Percentiles rank a stretch among this genome's conserved stretches.
Evolutionary conservation across 2,797 vertebrate genomes (phyloP).

Genomic region (Gorsachius magnificus): DNA sequence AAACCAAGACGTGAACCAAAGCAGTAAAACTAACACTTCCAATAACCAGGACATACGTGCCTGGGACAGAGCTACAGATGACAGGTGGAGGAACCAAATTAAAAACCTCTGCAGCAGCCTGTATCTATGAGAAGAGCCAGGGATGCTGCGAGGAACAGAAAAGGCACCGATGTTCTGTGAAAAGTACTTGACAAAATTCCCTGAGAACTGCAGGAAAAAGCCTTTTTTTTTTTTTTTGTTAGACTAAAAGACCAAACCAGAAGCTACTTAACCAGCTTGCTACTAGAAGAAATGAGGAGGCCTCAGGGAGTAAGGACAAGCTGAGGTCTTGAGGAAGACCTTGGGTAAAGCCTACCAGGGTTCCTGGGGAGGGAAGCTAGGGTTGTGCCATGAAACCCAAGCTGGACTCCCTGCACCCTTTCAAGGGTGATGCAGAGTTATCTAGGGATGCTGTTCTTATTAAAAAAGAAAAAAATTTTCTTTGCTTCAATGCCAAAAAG

Average conservation of each 20-base stretch:
- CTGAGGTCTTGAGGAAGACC: not conserved
- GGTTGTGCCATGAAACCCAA: not conserved
- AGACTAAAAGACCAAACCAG: no score
- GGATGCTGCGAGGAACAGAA: not conserved
- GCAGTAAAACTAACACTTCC: not conserved
- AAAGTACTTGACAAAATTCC: not conserved
- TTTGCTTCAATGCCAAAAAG: constrained; percentile 59
- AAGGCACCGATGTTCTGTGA: not conserved
- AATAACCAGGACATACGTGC: not conserved
- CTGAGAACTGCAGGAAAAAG: not conserved
- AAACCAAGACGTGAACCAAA: not conserved
- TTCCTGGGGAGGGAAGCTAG: not conserved
- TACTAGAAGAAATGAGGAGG: not conserved
- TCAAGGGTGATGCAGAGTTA: not conserved
- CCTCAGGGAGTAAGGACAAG: not conserved
- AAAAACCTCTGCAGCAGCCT: not conserved
- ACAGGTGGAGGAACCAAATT: not conserved
- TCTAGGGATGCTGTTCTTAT: not conserved
- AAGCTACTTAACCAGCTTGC: no score
- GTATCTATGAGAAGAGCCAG: not conserved
- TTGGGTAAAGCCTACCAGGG: not conserved
- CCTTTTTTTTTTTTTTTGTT: not conserved
- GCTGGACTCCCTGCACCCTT: not conserved
- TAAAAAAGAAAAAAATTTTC: constrained; percentile 12
- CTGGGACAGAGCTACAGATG: not conserved